These are phyloP conservation scores for Ellobium chinense DNA, from an alignment of 2,888 invertebrate species.

Conservation along the genomic window DNA sequence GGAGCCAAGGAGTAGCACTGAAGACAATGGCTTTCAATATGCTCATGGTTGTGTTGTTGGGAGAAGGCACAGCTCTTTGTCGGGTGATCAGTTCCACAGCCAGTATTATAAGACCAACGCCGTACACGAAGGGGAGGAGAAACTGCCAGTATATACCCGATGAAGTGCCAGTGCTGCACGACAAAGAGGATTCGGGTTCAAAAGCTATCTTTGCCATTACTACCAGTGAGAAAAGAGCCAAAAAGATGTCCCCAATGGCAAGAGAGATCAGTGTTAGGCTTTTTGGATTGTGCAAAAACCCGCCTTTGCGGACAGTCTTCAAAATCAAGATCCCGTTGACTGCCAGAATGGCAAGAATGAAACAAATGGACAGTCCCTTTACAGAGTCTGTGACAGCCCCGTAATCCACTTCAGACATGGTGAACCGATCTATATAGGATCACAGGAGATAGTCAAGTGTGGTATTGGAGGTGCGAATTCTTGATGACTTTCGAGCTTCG, in stretches of 20 bases:
- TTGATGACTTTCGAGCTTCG: too few species aligned
- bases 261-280: neutral
- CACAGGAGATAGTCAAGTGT: too few species aligned
- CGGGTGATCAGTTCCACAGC: neutral
- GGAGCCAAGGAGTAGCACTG: neutral
- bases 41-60: neutral
- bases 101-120: conserved; percentile 1
- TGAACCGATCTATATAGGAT: too few species aligned
- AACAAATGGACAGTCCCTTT: neutral
- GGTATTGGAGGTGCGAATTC: too few species aligned
- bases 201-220: neutral
- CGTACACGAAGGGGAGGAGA: conserved; percentile 13
- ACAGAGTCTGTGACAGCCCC: neutral
- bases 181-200: too few species aligned
- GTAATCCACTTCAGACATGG: neutral
- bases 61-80: neutral
- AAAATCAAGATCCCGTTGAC: neutral
- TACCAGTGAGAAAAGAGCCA: neutral
- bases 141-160: neutral
- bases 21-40: neutral
- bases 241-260: neutral
- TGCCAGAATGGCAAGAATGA: neutral
- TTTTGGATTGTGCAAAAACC: neutral
- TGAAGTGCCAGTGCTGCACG: neutral
- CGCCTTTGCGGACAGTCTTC: neutral